Evolutionary conservation across 37 sponge, comb jelly and placozoan genomes (phyloP).

Genomic region (Chondrosia reniformis): DNA sequence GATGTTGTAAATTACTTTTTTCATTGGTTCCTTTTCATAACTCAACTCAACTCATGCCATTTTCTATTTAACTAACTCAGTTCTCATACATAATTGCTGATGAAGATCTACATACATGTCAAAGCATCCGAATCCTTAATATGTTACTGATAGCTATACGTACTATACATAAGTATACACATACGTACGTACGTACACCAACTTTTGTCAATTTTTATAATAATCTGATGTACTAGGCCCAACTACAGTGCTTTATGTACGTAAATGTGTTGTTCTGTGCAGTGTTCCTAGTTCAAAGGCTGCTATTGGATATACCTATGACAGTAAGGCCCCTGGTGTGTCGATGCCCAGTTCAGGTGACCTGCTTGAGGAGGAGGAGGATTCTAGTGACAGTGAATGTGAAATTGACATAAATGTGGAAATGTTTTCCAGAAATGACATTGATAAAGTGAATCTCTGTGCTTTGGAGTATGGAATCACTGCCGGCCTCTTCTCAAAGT

Average conservation of each 20-base stretch:
- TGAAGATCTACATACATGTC: no score
- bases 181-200: background rate
- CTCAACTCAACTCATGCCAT: no score
- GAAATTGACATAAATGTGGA: conserved; percentile 63
- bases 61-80: no score
- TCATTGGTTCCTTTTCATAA: no score
- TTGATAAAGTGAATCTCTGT: conserved; percentile 60
- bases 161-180: no score
- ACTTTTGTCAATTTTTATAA: background rate
- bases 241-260: no score
- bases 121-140: no score
- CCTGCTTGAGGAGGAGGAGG: background rate
- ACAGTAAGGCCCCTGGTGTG: background rate
- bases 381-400: conserved; percentile 51
- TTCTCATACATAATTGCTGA: no score
- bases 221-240: no score
- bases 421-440: background rate
- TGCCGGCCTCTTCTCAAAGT: conserved; percentile 52
- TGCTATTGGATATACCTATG: conserved; percentile 72
- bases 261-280: background rate
- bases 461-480: conserved; percentile 56
- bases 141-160: no score
- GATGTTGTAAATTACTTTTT: no score
- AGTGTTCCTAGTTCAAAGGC: conserved; percentile 40
- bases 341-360: background rate